Base-by-base conservation (phyloP, 2,113 vertebrate genomes). In the Cyanoramphus novaezelandiae region DNA sequence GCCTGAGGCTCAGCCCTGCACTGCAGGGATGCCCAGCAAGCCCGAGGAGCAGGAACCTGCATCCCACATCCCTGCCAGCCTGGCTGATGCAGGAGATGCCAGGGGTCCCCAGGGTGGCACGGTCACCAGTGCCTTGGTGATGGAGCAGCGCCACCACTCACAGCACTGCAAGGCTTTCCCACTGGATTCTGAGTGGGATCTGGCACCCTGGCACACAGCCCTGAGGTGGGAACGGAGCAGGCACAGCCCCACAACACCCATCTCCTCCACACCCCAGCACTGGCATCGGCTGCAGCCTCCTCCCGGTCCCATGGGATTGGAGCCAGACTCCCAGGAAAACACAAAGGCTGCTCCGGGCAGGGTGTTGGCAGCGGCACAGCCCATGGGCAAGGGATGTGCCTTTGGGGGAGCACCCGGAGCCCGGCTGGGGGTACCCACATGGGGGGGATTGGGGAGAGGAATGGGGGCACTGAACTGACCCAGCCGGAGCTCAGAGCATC, bases 401-500 rank as follows among this genome's bases (percentile, higher is more conserved):
- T 35, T 15, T 24, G 1, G 5, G 39, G 18, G 41, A 64, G n/a
- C 60, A 50, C 27, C 41, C 33, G 10, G 60, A 33, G 68, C 60
- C 70, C 1, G 0, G 16, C 8, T 9, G 0, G 25, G 59, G 62
- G 17, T 2, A 24, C 14, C 4, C 1, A 9, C 8, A 2, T 0
- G 7, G 24, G 23, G 31, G 16, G 21, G 44, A 57, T 20, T 28
- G 43, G 86, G 93, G 72, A 29, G 7, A 12, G 16, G 17, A 23
- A 6, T 28, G 31, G n/a, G 59, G 74, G 62, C 25, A 6, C 7
- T 97, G 98, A 98, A 98, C 98, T 97, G 97, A 98, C 97, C 98
- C 92, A 92, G 95, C 96, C 88, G 92, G 84, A 93, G 96, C 95
- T 95, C 97, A 83, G 96, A 95, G 97, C 97, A 97, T 98, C 98